Evolutionary conservation across 2,797 vertebrate genomes (phyloP), one percentile per base, ranked within the genome.

Genomic region (Lacerta viridis): DNA sequence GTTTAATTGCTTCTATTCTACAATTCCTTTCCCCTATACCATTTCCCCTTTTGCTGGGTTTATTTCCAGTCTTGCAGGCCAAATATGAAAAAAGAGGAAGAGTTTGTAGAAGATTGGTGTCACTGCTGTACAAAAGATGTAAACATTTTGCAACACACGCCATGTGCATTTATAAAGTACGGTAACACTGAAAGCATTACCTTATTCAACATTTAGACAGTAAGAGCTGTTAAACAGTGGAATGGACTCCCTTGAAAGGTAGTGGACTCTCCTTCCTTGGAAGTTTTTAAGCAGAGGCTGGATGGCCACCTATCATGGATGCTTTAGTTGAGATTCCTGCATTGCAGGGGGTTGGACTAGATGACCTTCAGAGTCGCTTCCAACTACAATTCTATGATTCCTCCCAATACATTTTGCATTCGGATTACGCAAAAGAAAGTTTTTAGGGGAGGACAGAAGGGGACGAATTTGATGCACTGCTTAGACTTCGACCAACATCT

Each of bases 361-460:
- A 50, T 50, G 46, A 50, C 10, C 46, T 10, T 50, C 46, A 50
- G 46, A 3, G 10, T 50, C 46, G 10, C 46, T 50, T 50, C 46
- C 46, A 50, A 50, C 46, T 50, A 50, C 46, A 50, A 50, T 55
- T 55, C 50, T 55, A 55, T 55, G 3, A 55, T 61, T 61, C 59
- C 59, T 64, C 46, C 27, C 33, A 75, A 18, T 61, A 66, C 11
- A 13, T 82, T 41, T 18, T 75, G 41, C 5, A 13, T 82, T 41
- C 71, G 13, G 68, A 61, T 69, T 41, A 85, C 1, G 84, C 90
- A 90, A 80, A 80, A 87, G 5, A 11, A 8, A 77, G 87, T 11
- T 85, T 84, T 59, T 90, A 71, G 83, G 2, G 66, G 55, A 3
- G 18, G 85, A 85, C 5, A 20, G 33, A 33, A 88, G 15, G 15